Percentiles rank a stretch among this genome's conserved stretches.
phyloP scores from a whole-genome alignment of 2,797 vertebrate species.

The Peromyscus aztecus region DNA sequence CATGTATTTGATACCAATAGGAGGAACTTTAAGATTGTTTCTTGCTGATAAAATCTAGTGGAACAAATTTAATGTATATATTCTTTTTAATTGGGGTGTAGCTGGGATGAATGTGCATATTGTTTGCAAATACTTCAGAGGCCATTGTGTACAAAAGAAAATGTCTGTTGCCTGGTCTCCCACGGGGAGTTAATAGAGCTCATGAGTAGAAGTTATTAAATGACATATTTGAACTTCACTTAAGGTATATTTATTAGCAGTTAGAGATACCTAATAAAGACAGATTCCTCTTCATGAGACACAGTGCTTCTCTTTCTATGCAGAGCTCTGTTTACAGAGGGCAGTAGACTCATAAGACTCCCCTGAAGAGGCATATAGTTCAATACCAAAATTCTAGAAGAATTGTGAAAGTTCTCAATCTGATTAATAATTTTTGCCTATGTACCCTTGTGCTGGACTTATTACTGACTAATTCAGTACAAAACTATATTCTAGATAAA shows the following conservation, averaged over 20 bases:
- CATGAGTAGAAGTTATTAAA: conserved; percentile 35
- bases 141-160: conserved; percentile 13
- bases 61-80: not conserved
- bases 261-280: conserved; percentile 13
- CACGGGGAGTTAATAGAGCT: conserved; percentile 16
- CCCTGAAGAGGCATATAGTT: not conserved
- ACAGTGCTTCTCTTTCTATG: fast-evolving
- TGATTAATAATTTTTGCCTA: not conserved
- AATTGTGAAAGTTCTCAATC: not conserved
- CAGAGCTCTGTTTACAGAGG: not conserved
- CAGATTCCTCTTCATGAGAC: not conserved
- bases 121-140: conserved; percentile 4
- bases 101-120: not conserved
- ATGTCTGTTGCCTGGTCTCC: not conserved
- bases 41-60: not conserved
- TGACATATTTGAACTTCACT: conserved; percentile 36
- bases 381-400: not conserved
- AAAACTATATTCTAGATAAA: not conserved
- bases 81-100: not conserved
- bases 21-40: not conserved
- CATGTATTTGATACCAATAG: not conserved
- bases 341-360: not conserved
- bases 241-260: conserved; percentile 18
- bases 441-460: not conserved
- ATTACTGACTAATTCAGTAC: not conserved